A percentile compares a stretch with the other conserved stretches of the same genome.
These are phyloP conservation scores for Oxycera nigricornis DNA, from an alignment of 2,888 invertebrate genomes.

Conservation along the genomic window DNA sequence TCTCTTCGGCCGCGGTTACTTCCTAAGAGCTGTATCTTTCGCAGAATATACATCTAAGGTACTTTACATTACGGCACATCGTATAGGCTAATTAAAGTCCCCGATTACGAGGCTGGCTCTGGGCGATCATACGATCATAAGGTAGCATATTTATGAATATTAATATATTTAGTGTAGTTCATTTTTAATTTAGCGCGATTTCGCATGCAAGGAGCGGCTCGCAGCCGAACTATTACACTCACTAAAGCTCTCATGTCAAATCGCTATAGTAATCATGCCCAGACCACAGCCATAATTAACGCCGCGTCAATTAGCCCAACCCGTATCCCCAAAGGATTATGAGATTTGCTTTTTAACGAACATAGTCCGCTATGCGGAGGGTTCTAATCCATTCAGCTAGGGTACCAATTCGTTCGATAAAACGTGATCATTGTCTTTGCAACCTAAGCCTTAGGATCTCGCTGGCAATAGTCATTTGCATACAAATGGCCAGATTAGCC, in stretches of 20 bases:
- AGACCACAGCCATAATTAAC: background rate
- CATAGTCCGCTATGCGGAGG: too few species aligned
- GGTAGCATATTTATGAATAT: constrained; percentile 10
- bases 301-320: background rate
- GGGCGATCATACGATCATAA: background rate
- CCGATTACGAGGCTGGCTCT: background rate
- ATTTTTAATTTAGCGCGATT: background rate
- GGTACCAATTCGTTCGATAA: constrained; percentile 30
- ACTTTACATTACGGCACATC: too few species aligned
- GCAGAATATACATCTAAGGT: background rate
- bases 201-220: background rate
- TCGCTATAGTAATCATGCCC: background rate
- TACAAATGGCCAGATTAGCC: constrained; percentile 21
- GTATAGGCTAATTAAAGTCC: constrained; percentile 14
- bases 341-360: background rate
- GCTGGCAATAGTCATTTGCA: background rate
- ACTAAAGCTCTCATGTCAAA: background rate
- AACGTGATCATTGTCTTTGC: constrained; percentile 20
- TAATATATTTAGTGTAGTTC: background rate
- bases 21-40: background rate
- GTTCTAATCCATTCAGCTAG: constrained; percentile 5
- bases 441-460: background rate
- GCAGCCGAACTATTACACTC: background rate
- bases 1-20: background rate
- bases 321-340: background rate